Conservation (phyloP, 2,113 vertebrate genomes). For the Lepus europaeus region DNA sequence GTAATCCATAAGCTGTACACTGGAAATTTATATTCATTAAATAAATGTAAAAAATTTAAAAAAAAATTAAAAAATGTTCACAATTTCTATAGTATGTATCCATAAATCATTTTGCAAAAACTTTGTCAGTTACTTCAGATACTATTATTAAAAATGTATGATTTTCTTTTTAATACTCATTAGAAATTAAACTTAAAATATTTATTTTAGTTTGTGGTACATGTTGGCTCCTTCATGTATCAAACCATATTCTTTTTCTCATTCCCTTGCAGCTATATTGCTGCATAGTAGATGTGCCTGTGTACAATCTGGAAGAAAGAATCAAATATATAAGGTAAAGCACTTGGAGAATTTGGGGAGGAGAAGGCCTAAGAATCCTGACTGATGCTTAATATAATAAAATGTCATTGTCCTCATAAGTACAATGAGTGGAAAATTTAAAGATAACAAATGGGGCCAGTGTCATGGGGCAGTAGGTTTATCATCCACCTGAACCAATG, state of each 20-base stretch:
- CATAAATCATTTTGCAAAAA: not conserved
- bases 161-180: not conserved
- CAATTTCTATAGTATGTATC: not conserved
- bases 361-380: not conserved
- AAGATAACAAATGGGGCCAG: not conserved
- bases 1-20: too few species aligned
- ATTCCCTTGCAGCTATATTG: not conserved
- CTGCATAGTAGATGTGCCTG: not conserved
- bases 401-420: not conserved
- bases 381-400: conserved; percentile 7
- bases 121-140: not conserved
- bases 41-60: too few species aligned
- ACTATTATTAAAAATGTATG: not conserved
- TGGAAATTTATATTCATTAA: too few species aligned
- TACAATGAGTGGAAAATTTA: not conserved
- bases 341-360: not conserved
- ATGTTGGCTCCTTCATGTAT: not conserved
- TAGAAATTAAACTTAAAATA: not conserved
- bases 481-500: too few species aligned
- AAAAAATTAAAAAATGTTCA: not conserved
- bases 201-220: not conserved
- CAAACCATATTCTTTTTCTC: not conserved
- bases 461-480: too few species aligned
- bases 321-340: not conserved
- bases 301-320: not conserved